Percentiles rank a stretch among this genome's conserved stretches.
Evolutionary conservation across 2,888 invertebrate genomes (phyloP).

Genomic region (Amphipoea lucens): DNA sequence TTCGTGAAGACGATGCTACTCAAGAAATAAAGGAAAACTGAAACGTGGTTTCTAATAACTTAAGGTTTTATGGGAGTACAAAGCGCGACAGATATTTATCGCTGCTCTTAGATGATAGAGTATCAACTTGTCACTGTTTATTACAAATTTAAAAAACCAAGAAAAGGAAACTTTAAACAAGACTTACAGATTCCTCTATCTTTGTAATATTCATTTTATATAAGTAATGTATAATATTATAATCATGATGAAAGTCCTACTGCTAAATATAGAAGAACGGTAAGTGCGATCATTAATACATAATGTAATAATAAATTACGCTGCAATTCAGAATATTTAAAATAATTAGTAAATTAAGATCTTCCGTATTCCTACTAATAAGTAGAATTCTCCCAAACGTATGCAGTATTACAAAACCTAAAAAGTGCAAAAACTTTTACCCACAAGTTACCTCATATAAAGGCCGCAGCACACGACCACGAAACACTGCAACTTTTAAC

Average conservation of each 20-base stretch:
- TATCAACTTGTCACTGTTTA: background rate
- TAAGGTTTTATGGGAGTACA: slow-evolving; percentile 1
- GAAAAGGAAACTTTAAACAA: too few relatives aligned
- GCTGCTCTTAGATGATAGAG: background rate
- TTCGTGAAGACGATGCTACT: background rate
- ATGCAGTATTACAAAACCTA: background rate
- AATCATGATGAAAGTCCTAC: too few relatives aligned
- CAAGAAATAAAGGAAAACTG: background rate
- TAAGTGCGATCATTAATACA: too few relatives aligned
- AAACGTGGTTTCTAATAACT: background rate
- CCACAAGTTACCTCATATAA: slow-evolving; percentile 6
- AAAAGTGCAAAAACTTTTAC: slow-evolving; percentile 3
- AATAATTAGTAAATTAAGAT: too few relatives aligned
- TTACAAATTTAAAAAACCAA: background rate
- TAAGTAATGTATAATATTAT: too few relatives aligned
- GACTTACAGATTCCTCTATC: too few relatives aligned
- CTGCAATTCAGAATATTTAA: too few relatives aligned
- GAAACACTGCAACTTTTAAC: slow-evolving; percentile 65
- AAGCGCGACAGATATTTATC: slow-evolving; percentile 15
- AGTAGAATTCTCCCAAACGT: background rate
- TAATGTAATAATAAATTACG: too few relatives aligned
- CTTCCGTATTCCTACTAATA: too few relatives aligned
- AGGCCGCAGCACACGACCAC: slow-evolving; percentile 15
- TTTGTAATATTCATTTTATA: too few relatives aligned
- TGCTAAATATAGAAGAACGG: too few relatives aligned